A percentile compares a stretch with the other conserved stretches of the same genome.
phyloP scores from a whole-genome alignment of 1,140 invertebrate species.

The Drosophila asahinai region DNA sequence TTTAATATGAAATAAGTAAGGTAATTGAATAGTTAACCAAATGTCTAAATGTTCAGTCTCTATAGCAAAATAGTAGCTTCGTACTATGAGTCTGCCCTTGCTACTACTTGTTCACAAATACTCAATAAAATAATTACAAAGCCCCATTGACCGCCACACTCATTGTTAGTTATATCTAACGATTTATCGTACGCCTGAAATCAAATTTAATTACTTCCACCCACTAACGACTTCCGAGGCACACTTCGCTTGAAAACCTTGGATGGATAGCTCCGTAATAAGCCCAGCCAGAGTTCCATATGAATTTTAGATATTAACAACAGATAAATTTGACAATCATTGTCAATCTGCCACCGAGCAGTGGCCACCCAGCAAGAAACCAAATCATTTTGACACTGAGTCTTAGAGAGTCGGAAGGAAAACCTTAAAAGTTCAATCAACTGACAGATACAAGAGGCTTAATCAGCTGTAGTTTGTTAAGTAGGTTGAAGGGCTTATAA shows the following conservation, averaged over 20 bases:
- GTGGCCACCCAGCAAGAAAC: constrained; percentile 31
- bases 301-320: constrained; percentile 2
- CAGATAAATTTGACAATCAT: constrained; percentile 40
- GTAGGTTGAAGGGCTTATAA: constrained; percentile 33
- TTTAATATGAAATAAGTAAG: background rate
- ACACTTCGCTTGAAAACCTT: constrained; percentile 42
- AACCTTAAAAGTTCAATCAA: constrained; percentile 54
- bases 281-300: constrained; percentile 25
- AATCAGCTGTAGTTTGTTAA: constrained; percentile 28
- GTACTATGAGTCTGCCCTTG: constrained; percentile 20
- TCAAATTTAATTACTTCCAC: constrained; percentile 52
- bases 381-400: constrained; percentile 40
- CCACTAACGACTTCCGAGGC: constrained; percentile 50
- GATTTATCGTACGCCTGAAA: constrained; percentile 35
- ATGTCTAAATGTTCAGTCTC: background rate
- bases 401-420: constrained; percentile 23
- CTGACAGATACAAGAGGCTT: constrained; percentile 44
- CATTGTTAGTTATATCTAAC: constrained; percentile 22
- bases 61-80: background rate
- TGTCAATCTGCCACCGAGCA: constrained; percentile 38
- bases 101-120: constrained; percentile 31
- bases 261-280: constrained; percentile 34
- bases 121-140: constrained; percentile 41
- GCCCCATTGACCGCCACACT: constrained; percentile 36
- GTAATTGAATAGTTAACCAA: background rate